Evolutionary conservation across 1,140 invertebrate genomes (phyloP), one percentile per base, ranked within the genome.

Genomic region (Mya arenaria): DNA sequence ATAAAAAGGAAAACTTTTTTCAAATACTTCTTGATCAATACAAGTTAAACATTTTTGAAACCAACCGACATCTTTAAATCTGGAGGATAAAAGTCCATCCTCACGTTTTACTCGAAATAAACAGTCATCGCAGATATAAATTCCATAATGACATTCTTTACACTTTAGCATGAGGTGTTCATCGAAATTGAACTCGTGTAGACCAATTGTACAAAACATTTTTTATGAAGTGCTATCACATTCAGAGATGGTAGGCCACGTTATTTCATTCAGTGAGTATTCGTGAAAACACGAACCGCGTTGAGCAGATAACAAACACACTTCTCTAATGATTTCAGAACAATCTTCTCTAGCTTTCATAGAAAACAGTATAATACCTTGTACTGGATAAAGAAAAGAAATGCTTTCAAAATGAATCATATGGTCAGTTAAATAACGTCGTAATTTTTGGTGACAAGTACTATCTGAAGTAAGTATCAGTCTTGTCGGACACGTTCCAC

Each of bases 201-300:
- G 36, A 62, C 60, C 60, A 34, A 62, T 34, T 32, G 25, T 32
- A 30, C 60, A 62, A 28, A 62, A 62, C 60, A 62, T n/a, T 28
- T n/a, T n/a, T n/a, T 62, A 62, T 4, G 25, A 19, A n/a, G 65
- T 68, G 34, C 65, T 68, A 68, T 39, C 65, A 39, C 65, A 68
- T 28, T 68, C 34, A 68, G 34, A 13, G n/a, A 68, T 23, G 23
- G 28, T 68, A 6, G 34, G 13, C 36, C 17, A n/a, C 25, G 5
- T 2, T n/a, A n/a, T n/a, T n/a, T n/a, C n/a, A n/a, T n/a, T n/a
- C n/a, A n/a, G n/a, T n/a, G n/a, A n/a, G n/a, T n/a, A n/a, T n/a
- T n/a, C n/a, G n/a, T n/a, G n/a, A n/a, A n/a, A n/a, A n/a, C n/a
- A n/a, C n/a, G n/a, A 17, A 28, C 6, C 37, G 13, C 65, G 4